Evolutionary conservation across 2,888 invertebrate species (phyloP), one percentile per base, ranked within the genome.

Genomic region (Zygaena filipendulae): DNA sequence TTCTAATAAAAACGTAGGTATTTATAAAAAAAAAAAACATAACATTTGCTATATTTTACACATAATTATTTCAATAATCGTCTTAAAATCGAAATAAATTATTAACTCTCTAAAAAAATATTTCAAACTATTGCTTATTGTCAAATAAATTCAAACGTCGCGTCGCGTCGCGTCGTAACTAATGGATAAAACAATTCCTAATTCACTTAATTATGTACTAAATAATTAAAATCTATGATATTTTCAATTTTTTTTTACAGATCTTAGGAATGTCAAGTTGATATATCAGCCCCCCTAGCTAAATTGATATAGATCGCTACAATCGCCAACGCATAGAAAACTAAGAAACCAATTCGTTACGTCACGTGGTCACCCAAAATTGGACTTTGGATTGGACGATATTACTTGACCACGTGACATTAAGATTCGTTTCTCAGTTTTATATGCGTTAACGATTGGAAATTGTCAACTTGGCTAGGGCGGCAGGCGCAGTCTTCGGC

Each of bases 41-140:
- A 75, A 77, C 72, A 60, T 63, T n/a, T 57, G 67, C 62, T 61
- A 66, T 69, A 69, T 61, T 69, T 74, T 70, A 77, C 71, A n/a
- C n/a, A n/a, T n/a, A n/a, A n/a, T n/a, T n/a, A n/a, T n/a, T n/a
- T n/a, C n/a, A n/a, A n/a, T n/a, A 69, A 16, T 68, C 66, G 63
- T 67, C 75, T 66, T 77, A 77, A 61, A n/a, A 68, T 57, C 70
- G 61, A 75, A 77, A 77, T 77, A 77, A 77, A 77, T 77, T 74
- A 75, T 66, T 70, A 58, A 74, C 53, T 55, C 46, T 63, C 70
- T 72, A 71, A 50, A 55, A 62, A 54, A 57, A 53, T 61, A 64
- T 67, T 59, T 66, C 75, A 62, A 54, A 57, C 53, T 61, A 64
- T 67, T 59, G 67, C 75, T 77, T 77, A 75, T 74, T 75, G 75